phyloP scores from a whole-genome alignment of 2,888 invertebrate genomes.

The Acronicta leporina region DNA sequence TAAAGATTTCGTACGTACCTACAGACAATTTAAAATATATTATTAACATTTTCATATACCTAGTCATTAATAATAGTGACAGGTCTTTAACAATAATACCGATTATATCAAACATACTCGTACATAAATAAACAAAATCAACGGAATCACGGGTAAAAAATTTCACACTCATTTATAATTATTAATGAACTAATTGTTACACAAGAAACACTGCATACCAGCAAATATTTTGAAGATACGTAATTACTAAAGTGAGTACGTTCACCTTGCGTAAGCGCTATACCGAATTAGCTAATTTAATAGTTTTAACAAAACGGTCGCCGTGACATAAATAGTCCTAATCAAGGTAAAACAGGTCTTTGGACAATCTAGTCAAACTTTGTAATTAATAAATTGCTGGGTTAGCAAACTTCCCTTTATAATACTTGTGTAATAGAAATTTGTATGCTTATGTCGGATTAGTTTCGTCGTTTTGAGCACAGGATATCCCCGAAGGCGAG shows the following conservation, averaged over 20 bases:
- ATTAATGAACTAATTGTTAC: constrained; percentile 51
- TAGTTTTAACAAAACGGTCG: constrained; percentile 55
- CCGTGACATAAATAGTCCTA: constrained; percentile 55
- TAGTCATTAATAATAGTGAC: too few species aligned
- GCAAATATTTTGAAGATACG: constrained; percentile 40
- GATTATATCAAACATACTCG: too few species aligned
- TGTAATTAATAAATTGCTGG: constrained; percentile 51
- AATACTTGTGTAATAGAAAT: constrained; percentile 36
- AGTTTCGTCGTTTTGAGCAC: constrained; percentile 34
- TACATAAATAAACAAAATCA: neutral
- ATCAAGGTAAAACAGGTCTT: constrained; percentile 55
- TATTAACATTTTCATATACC: too few species aligned
- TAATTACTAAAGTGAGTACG: constrained; percentile 49
- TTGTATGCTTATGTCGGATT: constrained; percentile 31
- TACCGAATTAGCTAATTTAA: constrained; percentile 60
- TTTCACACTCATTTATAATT: constrained; percentile 19
- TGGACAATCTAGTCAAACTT: constrained; percentile 44
- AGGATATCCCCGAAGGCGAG: constrained; percentile 41
- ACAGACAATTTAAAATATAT: too few species aligned
- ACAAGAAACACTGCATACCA: constrained; percentile 46
- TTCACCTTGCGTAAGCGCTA: constrained; percentile 56
- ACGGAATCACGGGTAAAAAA: constrained; percentile 3
- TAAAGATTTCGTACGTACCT: too few species aligned
- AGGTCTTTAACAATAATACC: too few species aligned
- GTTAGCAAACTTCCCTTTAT: constrained; percentile 40